Evolutionary conservation across 2,797 vertebrate species (phyloP).

Genomic region (Takifugu rubripes): DNA sequence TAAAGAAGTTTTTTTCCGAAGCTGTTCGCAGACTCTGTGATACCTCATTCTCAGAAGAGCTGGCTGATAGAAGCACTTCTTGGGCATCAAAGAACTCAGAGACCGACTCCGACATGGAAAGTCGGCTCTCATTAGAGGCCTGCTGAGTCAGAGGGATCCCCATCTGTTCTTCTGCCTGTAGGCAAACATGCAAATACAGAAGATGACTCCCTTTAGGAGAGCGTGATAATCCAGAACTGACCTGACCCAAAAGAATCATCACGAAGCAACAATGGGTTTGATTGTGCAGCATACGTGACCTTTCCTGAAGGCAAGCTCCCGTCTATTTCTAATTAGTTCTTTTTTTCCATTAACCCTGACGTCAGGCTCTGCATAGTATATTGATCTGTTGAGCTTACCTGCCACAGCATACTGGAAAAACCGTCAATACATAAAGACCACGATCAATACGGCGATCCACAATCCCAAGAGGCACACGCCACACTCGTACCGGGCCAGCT

Average conservation of each 20-base stretch:
- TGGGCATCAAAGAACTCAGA: conserved; percentile 99
- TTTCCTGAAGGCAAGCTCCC: conserved; percentile 32
- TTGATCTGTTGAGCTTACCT: conserved; percentile 47
- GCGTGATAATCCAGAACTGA: conserved; percentile 22
- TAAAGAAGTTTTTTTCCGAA: background rate
- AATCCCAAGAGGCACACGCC: conserved; percentile 44
- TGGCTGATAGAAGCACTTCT: conserved; percentile 97
- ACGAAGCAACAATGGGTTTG: conserved; percentile 24
- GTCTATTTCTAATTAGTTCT: conserved; percentile 53
- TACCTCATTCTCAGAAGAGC: conserved; percentile 98
- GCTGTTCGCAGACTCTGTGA: conserved; percentile 3
- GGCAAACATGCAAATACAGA: conserved; percentile 50
- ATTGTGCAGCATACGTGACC: conserved; percentile 34
- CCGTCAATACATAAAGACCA: conserved; percentile 41
- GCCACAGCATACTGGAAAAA: conserved; percentile 33
- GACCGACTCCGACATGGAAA: conserved; percentile 98
- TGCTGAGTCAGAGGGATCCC: conserved; percentile 93
- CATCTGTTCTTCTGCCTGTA: conserved; percentile 86
- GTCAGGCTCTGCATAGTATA: conserved; percentile 46
- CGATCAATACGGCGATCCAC: conserved; percentile 56
- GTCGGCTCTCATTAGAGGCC: conserved; percentile 94
- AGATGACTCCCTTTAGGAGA: conserved; percentile 27
- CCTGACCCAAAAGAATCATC: conserved; percentile 22
- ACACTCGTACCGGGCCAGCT: conserved; percentile 18
- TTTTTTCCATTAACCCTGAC: conserved; percentile 60